A percentile compares a stretch with the other conserved stretches of the same genome.
Conservation (phyloP, 2,797 vertebrate genomes). For the Limnodromus scolopaceus region DNA sequence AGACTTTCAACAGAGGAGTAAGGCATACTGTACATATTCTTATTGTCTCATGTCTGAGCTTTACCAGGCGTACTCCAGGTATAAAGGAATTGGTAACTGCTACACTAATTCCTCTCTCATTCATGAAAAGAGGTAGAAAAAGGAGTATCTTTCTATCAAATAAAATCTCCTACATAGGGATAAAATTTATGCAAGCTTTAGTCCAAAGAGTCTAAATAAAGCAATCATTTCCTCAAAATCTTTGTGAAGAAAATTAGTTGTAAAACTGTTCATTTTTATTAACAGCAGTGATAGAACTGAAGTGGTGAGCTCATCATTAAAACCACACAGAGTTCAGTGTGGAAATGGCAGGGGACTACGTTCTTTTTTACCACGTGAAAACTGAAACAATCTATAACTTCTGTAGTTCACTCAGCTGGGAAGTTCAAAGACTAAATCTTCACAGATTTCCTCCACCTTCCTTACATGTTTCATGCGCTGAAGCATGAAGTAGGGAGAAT, state of each 20-base stretch:
- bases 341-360: neutral
- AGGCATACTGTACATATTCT: neutral
- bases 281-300: neutral
- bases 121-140: neutral
- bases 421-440: neutral
- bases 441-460: fast-evolving
- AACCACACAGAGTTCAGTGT: neutral
- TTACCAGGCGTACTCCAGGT: neutral
- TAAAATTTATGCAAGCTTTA: neutral
- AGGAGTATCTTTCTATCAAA: neutral
- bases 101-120: neutral
- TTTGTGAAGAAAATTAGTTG: neutral
- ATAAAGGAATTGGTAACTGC: neutral
- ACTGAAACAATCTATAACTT: neutral
- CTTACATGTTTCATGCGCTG: neutral
- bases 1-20: neutral
- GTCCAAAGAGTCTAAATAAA: neutral
- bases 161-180: neutral
- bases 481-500: neutral
- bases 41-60: neutral
- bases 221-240: neutral
- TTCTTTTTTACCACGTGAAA: neutral
- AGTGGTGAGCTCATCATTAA: neutral
- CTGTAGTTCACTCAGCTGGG: neutral
- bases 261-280: neutral